These are phyloP conservation scores for Chymomyza fuscimana DNA, from an alignment of 2,888 invertebrate species.

Conservation along the genomic window DNA sequence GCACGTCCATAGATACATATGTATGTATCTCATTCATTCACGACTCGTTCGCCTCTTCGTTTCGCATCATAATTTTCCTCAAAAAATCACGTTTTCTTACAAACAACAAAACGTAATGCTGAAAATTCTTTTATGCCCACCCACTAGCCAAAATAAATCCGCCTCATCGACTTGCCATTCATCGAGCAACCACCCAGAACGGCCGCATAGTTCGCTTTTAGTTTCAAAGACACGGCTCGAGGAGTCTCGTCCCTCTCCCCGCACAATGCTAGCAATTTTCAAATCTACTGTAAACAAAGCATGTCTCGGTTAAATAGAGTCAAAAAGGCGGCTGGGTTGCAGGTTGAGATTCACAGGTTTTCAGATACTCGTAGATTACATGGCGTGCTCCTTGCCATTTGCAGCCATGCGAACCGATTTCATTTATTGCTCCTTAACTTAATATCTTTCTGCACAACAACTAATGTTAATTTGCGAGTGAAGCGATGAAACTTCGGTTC, in stretches of 20 bases:
- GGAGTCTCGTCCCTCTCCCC: neutral
- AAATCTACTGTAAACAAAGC: slow-evolving; percentile 56
- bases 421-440: slow-evolving; percentile 37
- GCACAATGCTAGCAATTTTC: slow-evolving; percentile 20
- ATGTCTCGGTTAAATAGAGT: slow-evolving; percentile 31
- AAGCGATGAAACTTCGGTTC: neutral
- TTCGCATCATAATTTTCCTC: slow-evolving; percentile 70
- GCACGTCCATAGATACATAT: slow-evolving; percentile 30
- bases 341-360: neutral
- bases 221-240: slow-evolving; percentile 13
- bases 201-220: slow-evolving; percentile 39
- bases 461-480: slow-evolving; percentile 36
- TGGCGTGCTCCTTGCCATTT: slow-evolving; percentile 5
- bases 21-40: slow-evolving; percentile 50
- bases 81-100: slow-evolving; percentile 62
- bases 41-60: slow-evolving; percentile 58
- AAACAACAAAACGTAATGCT: slow-evolving; percentile 20
- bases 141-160: neutral
- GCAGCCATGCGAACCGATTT: slow-evolving; percentile 34
- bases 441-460: slow-evolving; percentile 24
- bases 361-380: neutral
- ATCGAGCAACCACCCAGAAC: slow-evolving; percentile 50
- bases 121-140: slow-evolving; percentile 41
- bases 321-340: neutral
- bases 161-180: neutral